Conservation (phyloP, 2,113 vertebrate genomes). For the Clarias batrachus region DNA sequence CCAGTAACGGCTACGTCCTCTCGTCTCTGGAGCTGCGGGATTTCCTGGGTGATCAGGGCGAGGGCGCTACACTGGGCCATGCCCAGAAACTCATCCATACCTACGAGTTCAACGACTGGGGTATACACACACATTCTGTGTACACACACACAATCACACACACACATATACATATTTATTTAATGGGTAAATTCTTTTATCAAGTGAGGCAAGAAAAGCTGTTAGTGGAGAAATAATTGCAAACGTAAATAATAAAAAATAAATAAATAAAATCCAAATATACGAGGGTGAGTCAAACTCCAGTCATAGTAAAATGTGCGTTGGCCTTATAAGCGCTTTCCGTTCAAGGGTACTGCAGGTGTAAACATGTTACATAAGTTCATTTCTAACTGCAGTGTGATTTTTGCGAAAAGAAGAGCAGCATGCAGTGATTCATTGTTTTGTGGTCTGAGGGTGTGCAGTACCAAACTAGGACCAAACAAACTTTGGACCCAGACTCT, state of each 20-base stretch:
- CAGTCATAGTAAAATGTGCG: no score
- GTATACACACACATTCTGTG: slow-evolving; percentile 60
- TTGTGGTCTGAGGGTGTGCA: no score
- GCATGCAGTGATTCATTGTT: no score
- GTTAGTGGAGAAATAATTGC: not conserved
- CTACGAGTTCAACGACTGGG: slow-evolving; percentile 88
- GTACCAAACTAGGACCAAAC: no score
- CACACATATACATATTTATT: not conserved
- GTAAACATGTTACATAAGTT: no score
- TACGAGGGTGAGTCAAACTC: no score
- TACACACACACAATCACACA: not conserved
- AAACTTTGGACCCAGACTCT: no score
- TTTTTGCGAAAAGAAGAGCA: no score
- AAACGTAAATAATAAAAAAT: not conserved
- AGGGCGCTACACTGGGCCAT: slow-evolving; percentile 74
- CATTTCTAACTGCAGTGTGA: no score
- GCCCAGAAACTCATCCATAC: slow-evolving; percentile 77
- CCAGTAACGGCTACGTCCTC: slow-evolving; percentile 80
- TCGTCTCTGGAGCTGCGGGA: slow-evolving; percentile 83
- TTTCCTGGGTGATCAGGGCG: slow-evolving; percentile 89
- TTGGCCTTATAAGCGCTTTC: no score
- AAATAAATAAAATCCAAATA: not conserved
- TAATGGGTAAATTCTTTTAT: not conserved
- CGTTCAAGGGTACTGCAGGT: no score
- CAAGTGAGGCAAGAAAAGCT: not conserved